These are phyloP conservation scores for Caracal caracal DNA, from an alignment of 2,113 vertebrate species.

Conservation along the genomic window DNA sequence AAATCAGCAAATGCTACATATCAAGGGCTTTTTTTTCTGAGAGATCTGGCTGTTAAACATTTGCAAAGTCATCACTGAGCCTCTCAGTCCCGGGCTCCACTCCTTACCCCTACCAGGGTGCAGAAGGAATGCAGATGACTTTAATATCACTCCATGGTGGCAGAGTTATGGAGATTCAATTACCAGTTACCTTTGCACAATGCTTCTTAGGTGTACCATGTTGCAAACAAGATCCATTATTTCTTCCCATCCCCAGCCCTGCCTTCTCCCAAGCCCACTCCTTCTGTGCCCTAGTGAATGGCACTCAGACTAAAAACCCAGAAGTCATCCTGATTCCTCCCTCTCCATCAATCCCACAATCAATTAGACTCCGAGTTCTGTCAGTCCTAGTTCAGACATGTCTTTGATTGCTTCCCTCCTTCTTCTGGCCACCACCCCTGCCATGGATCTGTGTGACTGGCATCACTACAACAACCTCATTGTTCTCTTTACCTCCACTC, in stretches of 20 bases:
- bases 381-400: background rate
- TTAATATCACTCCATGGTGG: background rate
- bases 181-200: background rate
- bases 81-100: background rate
- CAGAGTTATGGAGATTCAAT: background rate
- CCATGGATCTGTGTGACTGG: background rate
- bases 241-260: background rate
- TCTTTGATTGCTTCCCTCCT: background rate
- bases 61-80: background rate
- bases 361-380: background rate
- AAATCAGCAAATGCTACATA: background rate
- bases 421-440: background rate
- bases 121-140: background rate
- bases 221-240: background rate
- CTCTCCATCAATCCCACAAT: background rate
- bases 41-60: background rate
- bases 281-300: background rate
- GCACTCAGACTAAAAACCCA: background rate
- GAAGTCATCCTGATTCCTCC: background rate
- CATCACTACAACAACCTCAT: background rate
- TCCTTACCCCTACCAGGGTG: background rate
- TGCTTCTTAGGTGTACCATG: background rate
- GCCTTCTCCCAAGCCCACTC: background rate
- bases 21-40: no score
- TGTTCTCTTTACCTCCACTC: background rate